Evolutionary conservation across 2,797 vertebrate genomes (phyloP).

Genomic region (Labroides dimidiatus): DNA sequence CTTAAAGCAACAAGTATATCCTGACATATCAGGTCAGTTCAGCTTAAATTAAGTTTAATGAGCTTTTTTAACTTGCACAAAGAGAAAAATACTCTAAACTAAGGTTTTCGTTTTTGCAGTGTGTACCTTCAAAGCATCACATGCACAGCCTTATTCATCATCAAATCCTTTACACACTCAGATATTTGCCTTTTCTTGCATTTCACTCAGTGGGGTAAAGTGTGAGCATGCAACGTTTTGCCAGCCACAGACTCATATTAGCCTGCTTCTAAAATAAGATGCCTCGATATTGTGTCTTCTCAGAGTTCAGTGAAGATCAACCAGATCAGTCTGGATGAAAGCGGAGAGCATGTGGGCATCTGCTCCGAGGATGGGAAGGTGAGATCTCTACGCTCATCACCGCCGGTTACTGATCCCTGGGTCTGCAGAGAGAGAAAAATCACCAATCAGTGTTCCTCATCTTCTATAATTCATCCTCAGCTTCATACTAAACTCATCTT

Average conservation of each 20-base stretch:
- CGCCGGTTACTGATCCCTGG: slow-evolving; percentile 61
- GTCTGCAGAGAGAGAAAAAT: slow-evolving; percentile 24
- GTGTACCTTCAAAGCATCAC: no score
- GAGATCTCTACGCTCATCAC: slow-evolving; percentile 72
- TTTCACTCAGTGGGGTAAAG: slow-evolving; percentile 59
- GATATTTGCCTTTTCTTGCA: slow-evolving; percentile 17
- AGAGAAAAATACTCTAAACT: no score
- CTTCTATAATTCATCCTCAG: slow-evolving; percentile 65
- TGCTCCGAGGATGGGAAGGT: slow-evolving; percentile 99
- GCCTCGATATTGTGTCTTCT: slow-evolving; percentile 67
- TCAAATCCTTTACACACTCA: no score
- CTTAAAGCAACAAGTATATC: no score
- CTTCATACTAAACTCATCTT: no score
- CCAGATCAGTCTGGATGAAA: slow-evolving; percentile 99
- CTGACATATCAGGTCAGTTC: no score
- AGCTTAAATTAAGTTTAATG: no score
- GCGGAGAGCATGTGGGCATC: slow-evolving; percentile 96
- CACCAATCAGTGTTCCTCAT: slow-evolving; percentile 61
- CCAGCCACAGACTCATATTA: slow-evolving; percentile 51
- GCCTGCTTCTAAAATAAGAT: slow-evolving; percentile 45
- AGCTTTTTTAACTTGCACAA: no score
- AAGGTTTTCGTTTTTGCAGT: no score
- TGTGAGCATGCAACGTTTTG: slow-evolving; percentile 56
- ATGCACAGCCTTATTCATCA: no score
- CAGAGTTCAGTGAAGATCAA: slow-evolving; percentile 99